A percentile compares a stretch with the other conserved stretches of the same genome.
These are phyloP conservation scores for Megaceryle maxima DNA, from an alignment of 2,113 vertebrate species.

Conservation along the genomic window DNA sequence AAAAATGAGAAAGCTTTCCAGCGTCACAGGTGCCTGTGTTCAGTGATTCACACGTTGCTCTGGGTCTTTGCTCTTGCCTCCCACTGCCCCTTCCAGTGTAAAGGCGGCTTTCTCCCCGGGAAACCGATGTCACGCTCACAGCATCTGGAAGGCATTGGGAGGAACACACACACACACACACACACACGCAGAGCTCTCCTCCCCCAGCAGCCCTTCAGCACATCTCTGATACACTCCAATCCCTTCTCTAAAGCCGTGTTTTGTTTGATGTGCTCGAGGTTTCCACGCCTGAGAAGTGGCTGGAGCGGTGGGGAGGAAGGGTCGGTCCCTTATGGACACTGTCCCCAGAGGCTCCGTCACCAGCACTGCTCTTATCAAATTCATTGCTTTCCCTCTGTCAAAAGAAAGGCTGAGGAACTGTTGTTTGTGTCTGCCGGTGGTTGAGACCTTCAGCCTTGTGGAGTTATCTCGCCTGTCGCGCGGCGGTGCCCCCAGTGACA, in stretches of 20 bases:
- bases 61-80: not conserved
- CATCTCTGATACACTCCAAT: not conserved
- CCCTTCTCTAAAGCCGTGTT: fast-evolving
- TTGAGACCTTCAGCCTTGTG: not conserved
- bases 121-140: not conserved
- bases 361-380: not conserved
- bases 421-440: not conserved
- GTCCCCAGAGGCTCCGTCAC: not conserved
- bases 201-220: not conserved
- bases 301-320: not conserved
- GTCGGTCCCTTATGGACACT: not conserved
- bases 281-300: not conserved
- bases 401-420: not conserved
- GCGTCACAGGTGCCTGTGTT: not conserved
- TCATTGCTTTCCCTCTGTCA: not conserved
- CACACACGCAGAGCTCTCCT: not conserved
- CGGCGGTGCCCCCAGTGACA: not conserved
- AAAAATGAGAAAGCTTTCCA: not conserved
- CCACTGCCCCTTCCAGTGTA: not conserved
- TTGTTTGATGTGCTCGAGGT: not conserved
- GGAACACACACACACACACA: slow-evolving; percentile 64
- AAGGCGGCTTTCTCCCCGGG: not conserved
- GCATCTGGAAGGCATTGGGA: slow-evolving; percentile 66
- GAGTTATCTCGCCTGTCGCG: not conserved
- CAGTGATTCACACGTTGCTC: not conserved